Evolutionary conservation across 2,888 invertebrate genomes (phyloP).

Genomic region (Dysmachus trigonus): DNA sequence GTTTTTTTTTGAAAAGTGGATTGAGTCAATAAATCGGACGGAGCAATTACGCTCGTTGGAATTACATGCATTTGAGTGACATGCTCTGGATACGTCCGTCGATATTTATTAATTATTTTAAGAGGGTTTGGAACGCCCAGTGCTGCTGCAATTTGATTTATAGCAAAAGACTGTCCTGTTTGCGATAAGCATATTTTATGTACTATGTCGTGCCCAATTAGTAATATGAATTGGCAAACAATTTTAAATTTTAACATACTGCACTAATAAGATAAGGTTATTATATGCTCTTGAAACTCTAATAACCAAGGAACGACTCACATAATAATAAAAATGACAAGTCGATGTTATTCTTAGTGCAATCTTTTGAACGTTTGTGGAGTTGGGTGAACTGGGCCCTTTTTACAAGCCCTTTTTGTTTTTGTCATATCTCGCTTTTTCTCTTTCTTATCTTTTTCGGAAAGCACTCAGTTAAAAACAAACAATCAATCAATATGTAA

Average conservation of each 20-base stretch:
- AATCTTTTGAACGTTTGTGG: no score
- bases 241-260: neutral
- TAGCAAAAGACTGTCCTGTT: neutral
- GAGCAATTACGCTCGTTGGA: neutral
- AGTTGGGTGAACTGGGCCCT: no score
- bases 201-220: neutral
- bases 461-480: no score
- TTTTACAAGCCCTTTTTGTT: no score
- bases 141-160: neutral
- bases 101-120: neutral
- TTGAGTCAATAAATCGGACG: neutral
- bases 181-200: neutral
- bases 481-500: no score
- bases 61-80: neutral
- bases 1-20: neutral
- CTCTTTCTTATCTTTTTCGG: no score
- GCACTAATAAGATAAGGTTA: no score
- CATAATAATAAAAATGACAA: no score
- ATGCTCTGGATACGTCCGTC: neutral
- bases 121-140: neutral
- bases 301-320: no score
- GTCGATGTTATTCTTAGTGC: no score
- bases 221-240: neutral
- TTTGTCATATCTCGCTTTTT: no score
- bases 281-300: no score